Evolutionary conservation across 1,140 invertebrate genomes (phyloP).

Genomic region (Lepidotrigona ventralis): DNA sequence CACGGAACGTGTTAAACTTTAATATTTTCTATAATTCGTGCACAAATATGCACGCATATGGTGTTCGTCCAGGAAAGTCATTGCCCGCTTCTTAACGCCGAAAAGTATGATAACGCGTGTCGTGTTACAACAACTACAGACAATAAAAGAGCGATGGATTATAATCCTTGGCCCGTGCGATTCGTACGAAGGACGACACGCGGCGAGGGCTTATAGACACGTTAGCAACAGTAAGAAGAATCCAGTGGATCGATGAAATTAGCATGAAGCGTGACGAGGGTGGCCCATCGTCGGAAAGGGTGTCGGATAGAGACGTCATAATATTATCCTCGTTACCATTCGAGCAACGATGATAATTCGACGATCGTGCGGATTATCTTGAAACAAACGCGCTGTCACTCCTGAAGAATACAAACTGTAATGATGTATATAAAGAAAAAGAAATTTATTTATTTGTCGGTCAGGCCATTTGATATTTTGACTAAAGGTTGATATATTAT

Average conservation of each 20-base stretch:
- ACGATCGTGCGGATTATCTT: background rate
- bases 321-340: conserved; percentile 70
- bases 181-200: conserved; percentile 56
- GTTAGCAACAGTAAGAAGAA: conserved; percentile 42
- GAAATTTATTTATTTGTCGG: no score
- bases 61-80: no score
- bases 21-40: no score
- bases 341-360: conserved; percentile 23
- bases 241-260: conserved; percentile 73
- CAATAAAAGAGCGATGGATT: conserved; percentile 14
- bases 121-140: conserved; percentile 14
- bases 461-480: no score
- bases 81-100: background rate
- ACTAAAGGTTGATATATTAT: no score
- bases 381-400: background rate
- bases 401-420: background rate
- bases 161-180: conserved; percentile 20
- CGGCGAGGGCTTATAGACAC: conserved; percentile 62
- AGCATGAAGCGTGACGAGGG: conserved; percentile 72
- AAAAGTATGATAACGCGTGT: background rate
- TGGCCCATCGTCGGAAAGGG: conserved; percentile 57
- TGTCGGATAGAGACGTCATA: conserved; percentile 76
- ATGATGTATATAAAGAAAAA: background rate
- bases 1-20: no score
- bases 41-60: no score